These are phyloP conservation scores for Gryon sp. DNA, from an alignment of 1,140 invertebrate species.

Conservation along the genomic window DNA sequence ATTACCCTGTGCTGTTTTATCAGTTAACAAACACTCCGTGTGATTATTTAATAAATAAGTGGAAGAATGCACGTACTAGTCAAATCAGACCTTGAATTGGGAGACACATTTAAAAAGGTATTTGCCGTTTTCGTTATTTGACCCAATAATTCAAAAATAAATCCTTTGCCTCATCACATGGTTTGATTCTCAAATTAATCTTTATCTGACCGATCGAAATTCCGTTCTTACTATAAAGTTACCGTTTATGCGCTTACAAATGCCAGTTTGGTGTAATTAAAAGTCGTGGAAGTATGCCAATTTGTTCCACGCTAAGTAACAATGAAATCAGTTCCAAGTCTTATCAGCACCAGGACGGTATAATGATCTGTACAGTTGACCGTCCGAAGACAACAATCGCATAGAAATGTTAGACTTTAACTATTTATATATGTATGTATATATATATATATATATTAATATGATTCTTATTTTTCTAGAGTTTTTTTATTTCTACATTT, in stretches of 20 bases:
- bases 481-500: not conserved
- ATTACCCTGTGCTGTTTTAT: constrained; percentile 38
- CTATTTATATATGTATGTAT: too few relatives aligned
- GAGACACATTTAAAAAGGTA: not conserved
- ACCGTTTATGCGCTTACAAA: constrained; percentile 3
- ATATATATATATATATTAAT: too few relatives aligned
- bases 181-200: constrained; percentile 6
- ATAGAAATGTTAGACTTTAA: too few relatives aligned
- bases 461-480: not conserved
- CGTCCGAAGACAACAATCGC: too few relatives aligned
- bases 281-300: constrained; percentile 14
- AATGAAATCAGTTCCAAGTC: constrained; percentile 18
- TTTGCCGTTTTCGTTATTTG: too few relatives aligned
- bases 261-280: constrained; percentile 7
- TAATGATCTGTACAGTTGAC: too few relatives aligned
- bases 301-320: constrained; percentile 2
- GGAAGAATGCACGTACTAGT: constrained; percentile 9
- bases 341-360: not conserved
- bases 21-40: not conserved
- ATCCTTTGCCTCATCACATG: not conserved
- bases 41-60: not conserved
- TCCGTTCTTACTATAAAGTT: constrained; percentile 1
- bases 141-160: constrained; percentile 9
- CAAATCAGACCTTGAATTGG: constrained; percentile 8
- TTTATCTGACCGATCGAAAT: constrained; percentile 22